phyloP scores from a whole-genome alignment of 1,140 invertebrate species.

The Chrysoperla carnea region DNA sequence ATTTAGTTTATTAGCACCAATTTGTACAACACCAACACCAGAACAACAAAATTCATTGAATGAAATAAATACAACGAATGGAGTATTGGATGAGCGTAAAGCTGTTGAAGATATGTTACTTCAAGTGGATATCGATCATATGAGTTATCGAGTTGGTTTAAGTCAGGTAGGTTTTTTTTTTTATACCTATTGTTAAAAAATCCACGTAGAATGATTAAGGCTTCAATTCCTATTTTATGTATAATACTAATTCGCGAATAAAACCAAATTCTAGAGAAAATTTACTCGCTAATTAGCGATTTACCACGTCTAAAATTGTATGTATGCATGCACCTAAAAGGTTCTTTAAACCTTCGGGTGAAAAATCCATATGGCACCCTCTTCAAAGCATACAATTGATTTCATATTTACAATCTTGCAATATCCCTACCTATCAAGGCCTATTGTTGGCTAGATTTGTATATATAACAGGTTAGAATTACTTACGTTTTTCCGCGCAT shows the following conservation, averaged over 20 bases:
- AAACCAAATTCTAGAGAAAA: no score
- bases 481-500: no score
- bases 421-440: no score
- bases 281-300: no score
- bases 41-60: slow-evolving; percentile 17
- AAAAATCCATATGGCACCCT: background rate
- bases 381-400: no score
- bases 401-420: no score
- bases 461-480: no score
- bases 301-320: background rate
- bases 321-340: background rate
- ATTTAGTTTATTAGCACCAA: slow-evolving; percentile 51
- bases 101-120: slow-evolving; percentile 65
- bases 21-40: slow-evolving; percentile 25
- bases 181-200: no score
- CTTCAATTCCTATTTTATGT: no score
- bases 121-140: slow-evolving; percentile 70
- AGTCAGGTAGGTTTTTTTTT: slow-evolving; percentile 56
- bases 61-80: slow-evolving; percentile 25
- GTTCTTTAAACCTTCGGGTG: background rate
- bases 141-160: slow-evolving; percentile 73
- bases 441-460: no score
- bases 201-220: no score
- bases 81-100: slow-evolving; percentile 38
- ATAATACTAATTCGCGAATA: no score